Base-by-base conservation (phyloP, 2,797 vertebrate species). In the Psittacula derbiana region DNA sequence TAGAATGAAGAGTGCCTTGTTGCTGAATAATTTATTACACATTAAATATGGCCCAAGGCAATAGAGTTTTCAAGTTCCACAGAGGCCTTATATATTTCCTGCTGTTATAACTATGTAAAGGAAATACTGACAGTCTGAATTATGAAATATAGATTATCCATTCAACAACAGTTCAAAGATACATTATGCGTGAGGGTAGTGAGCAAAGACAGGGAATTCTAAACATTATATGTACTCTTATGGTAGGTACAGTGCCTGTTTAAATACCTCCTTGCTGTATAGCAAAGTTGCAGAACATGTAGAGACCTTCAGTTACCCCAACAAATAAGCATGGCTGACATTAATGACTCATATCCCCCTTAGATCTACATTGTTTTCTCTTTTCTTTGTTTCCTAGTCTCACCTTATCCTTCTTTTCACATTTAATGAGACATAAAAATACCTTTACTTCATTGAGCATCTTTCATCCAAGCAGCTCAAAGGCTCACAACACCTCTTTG, bases 1-100 rank as follows among this genome's bases (percentile, higher is more conserved):
- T 96, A 98, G 96, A 97, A 97, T 31, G 90, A 89, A 86, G 95
- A 97, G 82, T 88, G 94, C 86, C 91, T 89, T 94, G 72, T 78
- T 94, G 83, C 62, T 98, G 95, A 98, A 98, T 98, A 98, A 98
- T 98, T 98, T 97, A 98, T 96, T 92, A 67, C 72, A 74, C 71
- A 90, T 97, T 97, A 94, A 97, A 96, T 97, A 96, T 85, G 91
- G 97, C 97, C 95, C 73, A 61, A 91, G 94, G 97, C 97, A 92
- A 91, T 55, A 89, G 86, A 88, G 91, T 94, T 93, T 97, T 93
- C 89, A 96, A 86, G 90, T 96, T 96, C 88, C 95, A 97, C 95
- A 96, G 95, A 97, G 94, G 88, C 83, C 95, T 94, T 96, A 93
- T 90, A 78, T 87, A 74, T 70, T 95, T 96, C 79, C 94, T 94